Percentiles rank a stretch among this genome's conserved stretches.
These are phyloP conservation scores for Hypselothyrea guttata DNA, from an alignment of 2,888 invertebrate species.

Conservation along the genomic window DNA sequence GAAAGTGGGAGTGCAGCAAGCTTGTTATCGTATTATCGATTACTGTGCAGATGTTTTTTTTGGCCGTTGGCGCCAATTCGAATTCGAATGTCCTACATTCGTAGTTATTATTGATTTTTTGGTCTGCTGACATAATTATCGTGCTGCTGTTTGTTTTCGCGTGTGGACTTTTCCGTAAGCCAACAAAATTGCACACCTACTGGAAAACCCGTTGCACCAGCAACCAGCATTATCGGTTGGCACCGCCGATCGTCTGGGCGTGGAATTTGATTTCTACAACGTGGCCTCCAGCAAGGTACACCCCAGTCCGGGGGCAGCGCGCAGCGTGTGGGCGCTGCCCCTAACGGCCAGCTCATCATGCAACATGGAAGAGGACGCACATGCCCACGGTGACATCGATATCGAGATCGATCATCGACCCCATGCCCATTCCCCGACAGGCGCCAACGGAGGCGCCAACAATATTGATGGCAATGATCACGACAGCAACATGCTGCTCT, in stretches of 20 bases:
- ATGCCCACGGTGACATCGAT: slow-evolving; percentile 82
- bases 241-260: slow-evolving; percentile 74
- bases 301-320: slow-evolving; percentile 94
- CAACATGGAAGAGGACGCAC: slow-evolving; percentile 88
- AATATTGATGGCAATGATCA: slow-evolving; percentile 52
- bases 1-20: too few species aligned
- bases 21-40: too few species aligned
- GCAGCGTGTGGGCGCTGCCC: slow-evolving; percentile 94
- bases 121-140: slow-evolving; percentile 66
- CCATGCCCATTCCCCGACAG: slow-evolving; percentile 73
- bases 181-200: slow-evolving; percentile 80
- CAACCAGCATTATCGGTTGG: slow-evolving; percentile 66
- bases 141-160: slow-evolving; percentile 49
- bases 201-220: slow-evolving; percentile 79
- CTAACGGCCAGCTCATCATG: slow-evolving; percentile 90
- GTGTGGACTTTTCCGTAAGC: slow-evolving; percentile 30
- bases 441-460: slow-evolving; percentile 26
- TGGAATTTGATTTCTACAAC: slow-evolving; percentile 79
- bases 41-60: slow-evolving; percentile 32
- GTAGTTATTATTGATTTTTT: slow-evolving; percentile 61
- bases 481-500: slow-evolving; percentile 82
- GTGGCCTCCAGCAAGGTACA: slow-evolving; percentile 85
- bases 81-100: slow-evolving; percentile 66
- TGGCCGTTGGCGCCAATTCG: slow-evolving; percentile 63
- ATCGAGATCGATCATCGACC: slow-evolving; percentile 77